Conservation (phyloP, 2,888 invertebrate species). For the Macaria liturata region DNA sequence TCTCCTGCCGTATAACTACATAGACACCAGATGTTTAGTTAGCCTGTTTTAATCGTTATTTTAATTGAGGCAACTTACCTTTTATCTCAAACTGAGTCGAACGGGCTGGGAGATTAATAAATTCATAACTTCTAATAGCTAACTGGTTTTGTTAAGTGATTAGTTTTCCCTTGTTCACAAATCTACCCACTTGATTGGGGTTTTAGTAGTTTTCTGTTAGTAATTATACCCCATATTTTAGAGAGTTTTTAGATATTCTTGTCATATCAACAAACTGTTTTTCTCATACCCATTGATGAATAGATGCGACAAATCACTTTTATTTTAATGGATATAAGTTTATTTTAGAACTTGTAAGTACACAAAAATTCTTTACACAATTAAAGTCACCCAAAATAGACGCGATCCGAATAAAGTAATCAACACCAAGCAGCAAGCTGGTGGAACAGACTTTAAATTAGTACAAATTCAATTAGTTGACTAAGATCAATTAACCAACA, state of each 20-base stretch:
- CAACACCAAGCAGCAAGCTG: constrained; percentile 14
- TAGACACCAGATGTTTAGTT: constrained; percentile 28
- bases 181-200: too few species aligned
- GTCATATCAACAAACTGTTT: too few species aligned
- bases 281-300: too few species aligned
- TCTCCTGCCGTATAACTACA: constrained; percentile 15
- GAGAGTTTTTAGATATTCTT: too few species aligned
- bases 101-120: constrained; percentile 13
- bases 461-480: too few species aligned
- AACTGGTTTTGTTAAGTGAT: constrained; percentile 7
- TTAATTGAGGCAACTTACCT: constrained; percentile 20
- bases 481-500: too few species aligned
- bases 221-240: too few species aligned
- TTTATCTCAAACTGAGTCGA: constrained; percentile 14
- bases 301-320: too few species aligned
- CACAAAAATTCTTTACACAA: constrained; percentile 13
- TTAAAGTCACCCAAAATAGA: constrained; percentile 15
- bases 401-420: constrained; percentile 10
- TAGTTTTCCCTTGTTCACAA: neutral
- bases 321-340: too few species aligned
- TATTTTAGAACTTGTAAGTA: too few species aligned
- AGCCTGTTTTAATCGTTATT: constrained; percentile 21
- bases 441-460: too few species aligned
- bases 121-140: neutral
- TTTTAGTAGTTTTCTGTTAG: too few species aligned